These are phyloP conservation scores for Periophthalmodon schlosseri DNA, from an alignment of 2,113 vertebrate genomes.

Conservation along the genomic window DNA sequence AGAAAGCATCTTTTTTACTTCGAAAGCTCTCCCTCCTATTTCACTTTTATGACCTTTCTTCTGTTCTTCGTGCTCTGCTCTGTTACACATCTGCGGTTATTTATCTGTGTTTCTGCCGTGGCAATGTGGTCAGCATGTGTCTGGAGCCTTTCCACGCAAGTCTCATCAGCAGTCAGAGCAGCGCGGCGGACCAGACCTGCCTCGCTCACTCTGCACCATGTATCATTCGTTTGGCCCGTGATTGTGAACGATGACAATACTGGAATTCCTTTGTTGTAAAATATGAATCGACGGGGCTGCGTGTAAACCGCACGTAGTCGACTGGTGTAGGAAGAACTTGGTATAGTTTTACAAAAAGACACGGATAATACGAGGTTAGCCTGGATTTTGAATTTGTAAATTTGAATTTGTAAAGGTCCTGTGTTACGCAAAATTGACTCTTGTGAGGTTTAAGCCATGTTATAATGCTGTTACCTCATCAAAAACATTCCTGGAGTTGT, in stretches of 20 bases:
- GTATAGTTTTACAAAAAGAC: constrained; percentile 11
- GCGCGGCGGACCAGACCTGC: constrained; percentile 23
- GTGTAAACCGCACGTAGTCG: not conserved
- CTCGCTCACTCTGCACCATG: constrained; percentile 12
- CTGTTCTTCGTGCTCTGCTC: constrained; percentile 38
- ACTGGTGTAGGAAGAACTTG: not conserved
- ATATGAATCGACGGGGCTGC: not conserved
- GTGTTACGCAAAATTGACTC: too few species aligned
- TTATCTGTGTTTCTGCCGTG: constrained; percentile 69
- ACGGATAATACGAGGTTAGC: constrained; percentile 50
- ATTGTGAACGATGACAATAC: not conserved
- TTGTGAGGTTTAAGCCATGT: too few species aligned
- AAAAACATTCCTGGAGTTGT: too few species aligned
- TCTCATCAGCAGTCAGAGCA: constrained; percentile 53
- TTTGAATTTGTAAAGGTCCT: constrained; percentile 48
- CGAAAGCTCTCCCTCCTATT: constrained; percentile 14
- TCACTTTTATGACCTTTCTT: constrained; percentile 47
- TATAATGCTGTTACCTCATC: too few species aligned
- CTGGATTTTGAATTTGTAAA: constrained; percentile 64
- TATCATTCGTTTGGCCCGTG: not conserved
- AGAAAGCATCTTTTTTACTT: constrained; percentile 48
- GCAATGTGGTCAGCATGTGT: constrained; percentile 77
- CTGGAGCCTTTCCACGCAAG: constrained; percentile 59
- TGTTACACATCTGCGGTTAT: constrained; percentile 70
- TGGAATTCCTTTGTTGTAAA: not conserved